Evolutionary conservation across 2,113 vertebrate genomes (phyloP).

Genomic region (Ceyx melanurus): DNA sequence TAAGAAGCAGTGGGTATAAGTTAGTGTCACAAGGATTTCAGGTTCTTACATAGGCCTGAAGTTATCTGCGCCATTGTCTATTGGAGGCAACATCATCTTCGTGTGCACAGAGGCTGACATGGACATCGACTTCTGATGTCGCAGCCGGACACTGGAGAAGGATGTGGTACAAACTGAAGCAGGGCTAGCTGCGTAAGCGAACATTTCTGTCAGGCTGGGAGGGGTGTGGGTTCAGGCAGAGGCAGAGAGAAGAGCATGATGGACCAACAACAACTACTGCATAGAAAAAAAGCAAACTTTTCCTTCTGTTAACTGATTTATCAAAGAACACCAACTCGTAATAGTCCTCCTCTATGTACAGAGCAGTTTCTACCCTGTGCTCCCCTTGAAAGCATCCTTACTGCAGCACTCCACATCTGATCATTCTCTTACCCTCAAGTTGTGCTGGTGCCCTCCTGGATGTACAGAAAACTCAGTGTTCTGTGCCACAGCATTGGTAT

Average conservation of each 20-base stretch:
- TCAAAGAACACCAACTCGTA: slow-evolving; percentile 17
- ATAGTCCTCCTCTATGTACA: not conserved
- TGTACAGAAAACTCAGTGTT: not conserved
- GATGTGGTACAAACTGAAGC: slow-evolving; percentile 81
- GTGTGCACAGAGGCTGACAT: slow-evolving; percentile 84
- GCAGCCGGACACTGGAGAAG: slow-evolving; percentile 84
- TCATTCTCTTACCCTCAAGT: slow-evolving; percentile 15
- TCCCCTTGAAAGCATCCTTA: slow-evolving; percentile 1
- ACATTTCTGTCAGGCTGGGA: slow-evolving; percentile 86
- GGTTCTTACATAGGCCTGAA: slow-evolving; percentile 85
- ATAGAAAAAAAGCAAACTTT: slow-evolving; percentile 55
- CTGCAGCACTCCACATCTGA: not conserved
- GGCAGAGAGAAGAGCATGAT: slow-evolving; percentile 80
- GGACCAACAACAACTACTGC: slow-evolving; percentile 71
- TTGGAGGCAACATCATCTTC: slow-evolving; percentile 84
- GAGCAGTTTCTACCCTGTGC: not conserved
- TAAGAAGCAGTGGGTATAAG: slow-evolving; percentile 64
- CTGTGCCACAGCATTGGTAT: not conserved
- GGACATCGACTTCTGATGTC: slow-evolving; percentile 86
- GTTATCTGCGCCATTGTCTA: slow-evolving; percentile 88
- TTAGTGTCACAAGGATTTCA: slow-evolving; percentile 66
- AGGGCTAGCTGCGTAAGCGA: slow-evolving; percentile 83
- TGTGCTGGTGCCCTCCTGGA: not conserved
- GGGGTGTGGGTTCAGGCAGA: slow-evolving; percentile 76
- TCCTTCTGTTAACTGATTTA: slow-evolving; percentile 49